Evolutionary conservation across 2,888 invertebrate species (phyloP).

Genomic region (Lottia scabra): DNA sequence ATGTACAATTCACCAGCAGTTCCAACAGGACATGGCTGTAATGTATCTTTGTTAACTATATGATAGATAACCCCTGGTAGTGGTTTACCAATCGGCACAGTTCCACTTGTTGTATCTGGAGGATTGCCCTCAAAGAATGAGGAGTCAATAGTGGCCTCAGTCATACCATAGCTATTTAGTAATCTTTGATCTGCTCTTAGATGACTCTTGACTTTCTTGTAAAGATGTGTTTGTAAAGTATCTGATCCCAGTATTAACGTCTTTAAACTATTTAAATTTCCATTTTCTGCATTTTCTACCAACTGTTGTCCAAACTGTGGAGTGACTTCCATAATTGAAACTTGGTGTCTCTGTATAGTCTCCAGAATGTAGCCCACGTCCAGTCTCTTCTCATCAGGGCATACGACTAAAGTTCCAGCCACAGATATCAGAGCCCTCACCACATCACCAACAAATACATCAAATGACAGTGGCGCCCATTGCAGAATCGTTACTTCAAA

Average conservation of each 20-base stretch:
- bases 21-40: conserved; percentile 9
- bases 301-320: background rate
- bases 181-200: conserved; percentile 5
- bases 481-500: background rate
- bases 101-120: conserved; percentile 11
- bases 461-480: background rate
- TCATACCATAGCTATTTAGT: conserved; percentile 20
- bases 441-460: background rate
- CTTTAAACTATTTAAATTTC: background rate
- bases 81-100: conserved; percentile 18
- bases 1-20: conserved; percentile 14
- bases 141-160: conserved; percentile 20
- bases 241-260: conserved; percentile 7
- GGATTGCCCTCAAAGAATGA: conserved; percentile 11
- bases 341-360: background rate
- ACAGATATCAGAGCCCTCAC: background rate
- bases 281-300: background rate
- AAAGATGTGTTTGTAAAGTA: conserved; percentile 10
- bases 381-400: background rate
- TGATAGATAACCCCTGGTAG: conserved; percentile 14
- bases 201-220: background rate
- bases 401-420: background rate
- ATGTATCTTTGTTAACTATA: conserved; percentile 6
- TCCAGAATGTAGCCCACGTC: background rate
- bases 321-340: background rate